phyloP scores from a whole-genome alignment of 2,888 invertebrate species.

The Lamellibrachia columna region DNA sequence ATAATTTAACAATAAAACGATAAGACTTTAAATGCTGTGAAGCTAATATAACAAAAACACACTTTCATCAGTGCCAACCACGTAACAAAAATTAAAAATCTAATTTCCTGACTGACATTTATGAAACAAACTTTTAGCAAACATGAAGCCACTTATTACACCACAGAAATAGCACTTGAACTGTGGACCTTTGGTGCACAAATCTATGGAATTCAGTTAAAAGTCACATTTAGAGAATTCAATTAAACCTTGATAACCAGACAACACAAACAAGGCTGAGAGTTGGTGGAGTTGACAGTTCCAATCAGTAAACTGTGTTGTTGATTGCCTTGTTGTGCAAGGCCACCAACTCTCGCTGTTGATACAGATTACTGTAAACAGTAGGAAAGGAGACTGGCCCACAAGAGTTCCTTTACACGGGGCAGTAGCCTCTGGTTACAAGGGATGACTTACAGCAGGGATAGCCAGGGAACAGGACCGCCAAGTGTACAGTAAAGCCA shows the following conservation, averaged over 20 bases:
- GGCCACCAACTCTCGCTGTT: not conserved
- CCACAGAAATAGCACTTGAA: no score
- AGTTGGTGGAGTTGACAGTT: not conserved
- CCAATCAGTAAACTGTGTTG: not conserved
- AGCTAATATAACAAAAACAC: not conserved
- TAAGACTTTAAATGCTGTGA: not conserved
- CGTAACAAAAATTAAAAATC: not conserved
- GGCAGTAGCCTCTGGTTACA: not conserved
- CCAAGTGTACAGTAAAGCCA: slow-evolving; percentile 98
- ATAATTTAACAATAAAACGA: no score
- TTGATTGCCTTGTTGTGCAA: not conserved
- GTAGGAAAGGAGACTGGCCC: not conserved
- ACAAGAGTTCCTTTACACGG: not conserved
- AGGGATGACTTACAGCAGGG: slow-evolving; percentile 68
- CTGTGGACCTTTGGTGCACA: no score
- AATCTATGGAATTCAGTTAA: no score
- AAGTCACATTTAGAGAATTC: no score
- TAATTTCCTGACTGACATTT: no score
- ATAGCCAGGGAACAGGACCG: slow-evolving; percentile 95
- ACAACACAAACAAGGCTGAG: not conserved
- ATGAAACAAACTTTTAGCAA: no score
- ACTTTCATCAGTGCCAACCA: not conserved
- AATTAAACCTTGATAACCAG: not conserved
- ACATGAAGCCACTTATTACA: no score
- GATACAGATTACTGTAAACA: slow-evolving; percentile 11